phyloP scores from a whole-genome alignment of 2,888 invertebrate genomes.

The Orchestes rusci region DNA sequence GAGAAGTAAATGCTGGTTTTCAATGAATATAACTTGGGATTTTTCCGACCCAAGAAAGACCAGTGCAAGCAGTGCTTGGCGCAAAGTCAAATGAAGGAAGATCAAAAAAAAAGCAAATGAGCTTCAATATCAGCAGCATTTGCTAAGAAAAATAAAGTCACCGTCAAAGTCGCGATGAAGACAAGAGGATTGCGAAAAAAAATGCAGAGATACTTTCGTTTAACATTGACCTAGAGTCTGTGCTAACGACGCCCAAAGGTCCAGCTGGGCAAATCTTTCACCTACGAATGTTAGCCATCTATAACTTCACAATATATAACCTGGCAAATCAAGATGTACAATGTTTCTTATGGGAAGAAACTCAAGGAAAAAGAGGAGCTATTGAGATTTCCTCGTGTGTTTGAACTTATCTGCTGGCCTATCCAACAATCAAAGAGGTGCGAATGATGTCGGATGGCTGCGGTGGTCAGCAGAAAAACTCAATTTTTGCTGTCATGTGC shows the following conservation, averaged over 20 bases:
- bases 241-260: constrained; percentile 31
- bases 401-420: constrained; percentile 23
- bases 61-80: constrained; percentile 8
- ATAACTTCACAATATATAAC: constrained; percentile 12
- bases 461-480: constrained; percentile 30
- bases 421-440: constrained; percentile 17
- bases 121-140: constrained; percentile 1
- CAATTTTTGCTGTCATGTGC: constrained; percentile 25
- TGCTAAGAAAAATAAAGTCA: background rate
- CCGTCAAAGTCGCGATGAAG: constrained; percentile 27
- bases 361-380: constrained; percentile 27
- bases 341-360: constrained; percentile 14
- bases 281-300: constrained; percentile 9
- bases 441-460: constrained; percentile 29
- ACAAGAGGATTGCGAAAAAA: constrained; percentile 25
- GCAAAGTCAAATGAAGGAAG: constrained; percentile 6
- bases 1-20: constrained; percentile 23
- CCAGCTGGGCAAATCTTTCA: constrained; percentile 11
- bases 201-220: constrained; percentile 27
- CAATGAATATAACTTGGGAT: constrained; percentile 25
- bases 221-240: constrained; percentile 34
- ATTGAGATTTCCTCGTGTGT: constrained; percentile 31
- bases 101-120: constrained; percentile 6
- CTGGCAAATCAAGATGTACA: constrained; percentile 9
- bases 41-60: constrained; percentile 13